Percentiles rank a stretch among this genome's conserved stretches.
Conservation (phyloP, 2,113 vertebrate genomes). For the Perca flavescens region DNA sequence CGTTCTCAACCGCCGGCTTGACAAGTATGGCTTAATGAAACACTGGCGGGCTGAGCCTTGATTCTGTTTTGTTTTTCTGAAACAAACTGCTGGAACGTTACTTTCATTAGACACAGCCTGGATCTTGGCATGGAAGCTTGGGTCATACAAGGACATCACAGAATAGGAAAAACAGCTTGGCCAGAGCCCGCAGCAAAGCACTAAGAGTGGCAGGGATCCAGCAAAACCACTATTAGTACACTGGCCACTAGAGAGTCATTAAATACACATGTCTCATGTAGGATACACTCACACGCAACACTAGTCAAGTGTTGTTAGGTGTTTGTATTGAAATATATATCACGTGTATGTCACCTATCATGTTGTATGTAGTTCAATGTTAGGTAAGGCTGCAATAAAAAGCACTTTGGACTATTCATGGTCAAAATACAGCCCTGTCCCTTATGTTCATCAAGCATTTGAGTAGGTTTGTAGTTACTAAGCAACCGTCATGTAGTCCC, state of each 20-base stretch:
- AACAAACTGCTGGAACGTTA: constrained; percentile 75
- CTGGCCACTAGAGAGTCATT: constrained; percentile 39
- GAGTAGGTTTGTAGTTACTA: constrained; percentile 82
- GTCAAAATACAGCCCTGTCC: constrained; percentile 46
- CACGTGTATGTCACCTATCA: neutral
- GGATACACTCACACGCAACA: neutral
- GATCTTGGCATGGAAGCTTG: constrained; percentile 75
- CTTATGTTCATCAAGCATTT: constrained; percentile 66
- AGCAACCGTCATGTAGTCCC: constrained; percentile 80
- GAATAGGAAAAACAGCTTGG: constrained; percentile 83
- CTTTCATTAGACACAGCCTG: constrained; percentile 80
- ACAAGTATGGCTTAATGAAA: constrained; percentile 61
- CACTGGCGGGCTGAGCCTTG: constrained; percentile 38
- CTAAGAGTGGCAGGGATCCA: constrained; percentile 73
- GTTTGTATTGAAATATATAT: neutral
- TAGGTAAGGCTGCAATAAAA: constrained; percentile 40
- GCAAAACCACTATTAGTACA: constrained; percentile 60
- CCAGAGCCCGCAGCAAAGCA: constrained; percentile 78
- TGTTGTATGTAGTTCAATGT: constrained; percentile 13
- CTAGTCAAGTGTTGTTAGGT: neutral
- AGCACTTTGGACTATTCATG: constrained; percentile 40
- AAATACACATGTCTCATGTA: constrained; percentile 37
- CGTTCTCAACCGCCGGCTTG: constrained; percentile 40
- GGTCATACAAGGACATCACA: constrained; percentile 83
- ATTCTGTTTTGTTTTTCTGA: constrained; percentile 43